These are phyloP conservation scores for Pseudobourletiella spinata DNA, from an alignment of 1,140 invertebrate genomes.

Conservation along the genomic window DNA sequence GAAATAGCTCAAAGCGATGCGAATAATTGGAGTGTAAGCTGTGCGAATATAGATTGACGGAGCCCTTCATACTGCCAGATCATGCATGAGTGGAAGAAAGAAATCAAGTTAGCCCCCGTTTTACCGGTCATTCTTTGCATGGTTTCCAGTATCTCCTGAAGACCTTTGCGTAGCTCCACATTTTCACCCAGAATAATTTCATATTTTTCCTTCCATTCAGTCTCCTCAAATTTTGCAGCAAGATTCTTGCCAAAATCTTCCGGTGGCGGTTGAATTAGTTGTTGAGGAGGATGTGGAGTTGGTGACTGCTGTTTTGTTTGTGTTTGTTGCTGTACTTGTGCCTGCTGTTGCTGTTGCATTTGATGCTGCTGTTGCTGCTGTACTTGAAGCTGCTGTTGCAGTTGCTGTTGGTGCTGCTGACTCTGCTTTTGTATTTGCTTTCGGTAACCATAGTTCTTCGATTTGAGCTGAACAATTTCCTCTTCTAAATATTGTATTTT, in stretches of 20 bases:
- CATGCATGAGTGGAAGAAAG: background rate
- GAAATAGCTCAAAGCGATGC: too few relatives aligned
- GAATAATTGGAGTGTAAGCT: too few relatives aligned
- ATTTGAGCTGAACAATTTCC: conserved; percentile 47
- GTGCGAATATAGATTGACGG: too few relatives aligned
- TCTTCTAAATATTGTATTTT: conserved; percentile 46
- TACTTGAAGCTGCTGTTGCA: too few relatives aligned
- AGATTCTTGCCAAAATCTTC: conserved; percentile 11
- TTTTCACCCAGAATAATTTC: conserved; percentile 56
- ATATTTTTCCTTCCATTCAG: conserved; percentile 41
- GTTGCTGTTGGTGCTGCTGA: too few relatives aligned
- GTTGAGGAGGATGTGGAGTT: background rate
- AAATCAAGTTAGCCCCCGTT: background rate
- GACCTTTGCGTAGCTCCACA: conserved; percentile 57
- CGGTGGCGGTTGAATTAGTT: background rate
- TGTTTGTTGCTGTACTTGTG: too few relatives aligned
- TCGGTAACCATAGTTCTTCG: conserved; percentile 24
- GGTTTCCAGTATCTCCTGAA: conserved; percentile 57
- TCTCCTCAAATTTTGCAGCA: conserved; percentile 7
- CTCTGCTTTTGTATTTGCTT: conserved; percentile 15
- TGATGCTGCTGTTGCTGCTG: too few relatives aligned
- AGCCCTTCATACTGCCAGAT: too few relatives aligned
- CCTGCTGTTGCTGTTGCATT: too few relatives aligned
- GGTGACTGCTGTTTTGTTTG: background rate
- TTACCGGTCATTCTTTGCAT: conserved; percentile 50